Percentiles rank a stretch among this genome's conserved stretches.
Conservation (phyloP, 2,888 invertebrate genomes). For the Amphipyra tragopoginis region DNA sequence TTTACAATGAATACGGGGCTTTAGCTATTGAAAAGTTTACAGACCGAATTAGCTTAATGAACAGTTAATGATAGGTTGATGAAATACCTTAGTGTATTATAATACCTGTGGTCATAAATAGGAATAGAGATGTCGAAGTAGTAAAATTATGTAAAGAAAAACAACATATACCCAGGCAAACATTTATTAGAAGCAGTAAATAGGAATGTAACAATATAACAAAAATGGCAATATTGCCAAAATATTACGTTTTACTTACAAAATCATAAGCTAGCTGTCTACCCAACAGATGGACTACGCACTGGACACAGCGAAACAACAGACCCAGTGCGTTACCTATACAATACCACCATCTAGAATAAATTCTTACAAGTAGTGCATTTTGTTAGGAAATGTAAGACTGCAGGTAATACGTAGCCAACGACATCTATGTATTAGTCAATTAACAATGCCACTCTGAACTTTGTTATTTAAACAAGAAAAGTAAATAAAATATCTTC, state of each 20-base stretch:
- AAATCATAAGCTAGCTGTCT: conserved; percentile 37
- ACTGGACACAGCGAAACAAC: neutral
- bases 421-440: conserved; percentile 11
- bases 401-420: conserved; percentile 1
- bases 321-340: conserved; percentile 15
- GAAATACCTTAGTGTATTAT: too few relatives aligned
- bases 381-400: neutral
- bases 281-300: conserved; percentile 29
- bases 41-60: too few relatives aligned
- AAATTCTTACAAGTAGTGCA: conserved; percentile 1
- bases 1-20: too few relatives aligned
- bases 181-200: conserved; percentile 57
- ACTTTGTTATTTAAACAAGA: too few relatives aligned
- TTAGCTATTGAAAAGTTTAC: too few relatives aligned
- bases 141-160: conserved; percentile 7
- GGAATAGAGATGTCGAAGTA: too few relatives aligned
- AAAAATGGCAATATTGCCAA: conserved; percentile 37
- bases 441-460: neutral
- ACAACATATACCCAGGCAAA: conserved; percentile 45
- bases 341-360: conserved; percentile 11
- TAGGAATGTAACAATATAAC: conserved; percentile 63
- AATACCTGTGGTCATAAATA: too few relatives aligned
- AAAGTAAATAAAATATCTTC: too few relatives aligned
- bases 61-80: too few relatives aligned
- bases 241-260: conserved; percentile 36